phyloP scores from a whole-genome alignment of 2,113 vertebrate genomes.

The Pluvianellus socialis region DNA sequence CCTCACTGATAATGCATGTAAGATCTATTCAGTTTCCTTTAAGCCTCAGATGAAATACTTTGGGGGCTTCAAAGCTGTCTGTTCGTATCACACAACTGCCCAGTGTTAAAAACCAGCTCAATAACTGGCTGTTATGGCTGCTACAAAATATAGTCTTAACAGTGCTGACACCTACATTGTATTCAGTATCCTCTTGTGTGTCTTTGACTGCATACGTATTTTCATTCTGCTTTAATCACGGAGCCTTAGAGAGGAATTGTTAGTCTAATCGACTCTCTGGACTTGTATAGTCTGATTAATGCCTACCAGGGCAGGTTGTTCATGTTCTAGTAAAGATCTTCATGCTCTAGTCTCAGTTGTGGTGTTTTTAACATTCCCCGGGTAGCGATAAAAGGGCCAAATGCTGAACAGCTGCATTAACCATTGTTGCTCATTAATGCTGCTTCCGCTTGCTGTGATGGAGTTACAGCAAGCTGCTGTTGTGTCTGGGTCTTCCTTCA shows the following conservation, averaged over 20 bases:
- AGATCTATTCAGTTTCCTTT: background rate
- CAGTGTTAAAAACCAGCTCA: background rate
- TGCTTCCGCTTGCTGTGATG: background rate
- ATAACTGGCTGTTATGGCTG: background rate
- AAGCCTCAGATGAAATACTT: background rate
- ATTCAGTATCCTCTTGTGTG: background rate
- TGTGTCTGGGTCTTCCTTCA: background rate
- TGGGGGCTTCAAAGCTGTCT: background rate
- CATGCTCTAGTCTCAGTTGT: background rate
- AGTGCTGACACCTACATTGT: background rate
- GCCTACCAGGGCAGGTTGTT: background rate
- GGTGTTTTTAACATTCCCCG: constrained; percentile 20
- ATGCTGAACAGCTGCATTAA: background rate
- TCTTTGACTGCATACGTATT: constrained; percentile 17
- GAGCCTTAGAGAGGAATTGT: constrained; percentile 52
- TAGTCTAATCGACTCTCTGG: constrained; percentile 40
- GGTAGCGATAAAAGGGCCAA: constrained; percentile 16
- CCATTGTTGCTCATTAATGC: background rate
- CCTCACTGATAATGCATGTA: accelerated
- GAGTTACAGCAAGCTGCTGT: background rate
- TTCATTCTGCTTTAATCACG: constrained; percentile 47
- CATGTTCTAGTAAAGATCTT: constrained; percentile 14
- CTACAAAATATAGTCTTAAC: background rate
- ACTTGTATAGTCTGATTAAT: constrained; percentile 45
- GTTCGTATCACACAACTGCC: background rate